Evolutionary conservation across 2,888 invertebrate genomes (phyloP), one percentile per base, ranked within the genome.

Genomic region (Cancer borealis): DNA sequence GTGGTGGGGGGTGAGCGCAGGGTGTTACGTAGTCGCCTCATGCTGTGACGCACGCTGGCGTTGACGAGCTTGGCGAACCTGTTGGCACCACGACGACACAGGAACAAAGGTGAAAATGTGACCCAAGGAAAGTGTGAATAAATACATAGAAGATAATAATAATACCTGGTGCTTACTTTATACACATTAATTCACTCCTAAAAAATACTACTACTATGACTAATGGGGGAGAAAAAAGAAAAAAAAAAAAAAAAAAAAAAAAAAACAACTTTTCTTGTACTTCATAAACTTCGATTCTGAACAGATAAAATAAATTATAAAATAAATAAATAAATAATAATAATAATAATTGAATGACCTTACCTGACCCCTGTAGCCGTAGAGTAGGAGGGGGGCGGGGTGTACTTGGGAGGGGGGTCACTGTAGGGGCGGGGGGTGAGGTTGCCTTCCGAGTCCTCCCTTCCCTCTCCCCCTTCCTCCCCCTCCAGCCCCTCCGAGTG

Each of bases 371-470:
- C 98, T 0, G 99, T 99, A 0, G 99, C 99, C 5, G 98, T 98
- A 54, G 98, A 98, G 96, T 99, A 99, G 0, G 98, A 98, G 0
- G 99, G 99, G 2, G 99, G 99, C 0, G 99, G 99, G 0, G 98
- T 99, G 97, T 99, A 99, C 96, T 99, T 99, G 92, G 99, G 99
- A 4, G 98, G 98, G 1, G 98, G 98, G 97, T 98, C 98, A 87
- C 95, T 94, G 92, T 93, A 96, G 14, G 94, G 96, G 30, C 94
- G 93, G 1, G 95, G 93, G 21, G 93, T 92, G 3, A 26, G 92
- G 21, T 45, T 79, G 47, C 49, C 60, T 30, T 54, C 90, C 10
- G 88, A 54, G 60, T 92, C 92, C 12, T 92, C 92, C 47, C 84
- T 84, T 0, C 91, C 92, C 21, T 94, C 94, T 5, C 87, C 88